Conservation (phyloP, 2,797 vertebrate species). For the Melanotaenia nigrans region DNA sequence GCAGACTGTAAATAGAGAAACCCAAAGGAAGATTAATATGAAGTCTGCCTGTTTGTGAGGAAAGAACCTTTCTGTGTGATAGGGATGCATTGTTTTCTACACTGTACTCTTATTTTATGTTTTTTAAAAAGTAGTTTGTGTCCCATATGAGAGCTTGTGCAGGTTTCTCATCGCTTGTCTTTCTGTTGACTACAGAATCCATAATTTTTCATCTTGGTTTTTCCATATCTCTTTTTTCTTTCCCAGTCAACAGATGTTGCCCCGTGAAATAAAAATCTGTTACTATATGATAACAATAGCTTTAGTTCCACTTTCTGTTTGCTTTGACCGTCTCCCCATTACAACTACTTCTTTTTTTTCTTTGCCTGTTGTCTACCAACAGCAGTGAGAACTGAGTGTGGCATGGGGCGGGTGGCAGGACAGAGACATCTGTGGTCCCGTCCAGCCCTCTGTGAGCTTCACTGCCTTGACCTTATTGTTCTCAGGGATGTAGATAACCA, state of each 20-base stretch:
- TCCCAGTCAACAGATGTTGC: conserved; percentile 16
- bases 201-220: conserved; percentile 2
- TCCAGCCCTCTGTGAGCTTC: conserved; percentile 43
- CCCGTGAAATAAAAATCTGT: conserved; percentile 40
- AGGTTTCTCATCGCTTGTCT: conserved; percentile 7
- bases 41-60: conserved; percentile 50
- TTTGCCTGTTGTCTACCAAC: conserved; percentile 26
- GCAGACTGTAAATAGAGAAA: conserved; percentile 68
- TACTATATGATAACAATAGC: conserved; percentile 51
- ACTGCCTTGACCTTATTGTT: conserved; percentile 58
- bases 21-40: conserved; percentile 62
- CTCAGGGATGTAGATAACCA: conserved; percentile 60
- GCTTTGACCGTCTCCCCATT: conserved; percentile 12
- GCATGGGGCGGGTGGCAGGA: conserved; percentile 38
- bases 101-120: background rate
- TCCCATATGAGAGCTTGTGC: background rate
- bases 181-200: background rate
- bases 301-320: conserved; percentile 30
- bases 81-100: conserved; percentile 7
- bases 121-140: background rate
- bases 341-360: background rate
- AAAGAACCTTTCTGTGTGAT: conserved; percentile 33
- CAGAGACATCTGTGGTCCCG: conserved; percentile 64
- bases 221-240: background rate
- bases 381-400: conserved; percentile 38